Conservation (phyloP, 2,113 vertebrate genomes). For the Hippocampus comes region DNA sequence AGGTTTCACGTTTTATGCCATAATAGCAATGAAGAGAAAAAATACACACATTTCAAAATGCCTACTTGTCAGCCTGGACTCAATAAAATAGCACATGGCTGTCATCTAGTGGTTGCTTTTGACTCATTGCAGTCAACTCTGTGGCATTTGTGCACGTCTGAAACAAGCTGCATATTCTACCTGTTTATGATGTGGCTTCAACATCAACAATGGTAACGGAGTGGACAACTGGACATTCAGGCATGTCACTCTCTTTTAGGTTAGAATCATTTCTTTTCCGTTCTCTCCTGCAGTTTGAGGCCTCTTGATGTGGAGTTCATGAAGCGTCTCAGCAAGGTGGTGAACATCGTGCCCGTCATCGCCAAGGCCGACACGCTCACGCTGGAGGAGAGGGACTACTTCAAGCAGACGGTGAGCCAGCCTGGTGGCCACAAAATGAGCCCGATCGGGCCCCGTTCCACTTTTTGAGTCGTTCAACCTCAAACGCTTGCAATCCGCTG, state of each 20-base stretch:
- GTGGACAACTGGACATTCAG: too few species aligned
- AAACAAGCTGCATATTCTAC: neutral
- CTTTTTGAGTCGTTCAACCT: neutral
- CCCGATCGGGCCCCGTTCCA: neutral
- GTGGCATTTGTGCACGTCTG: neutral
- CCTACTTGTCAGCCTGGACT: neutral
- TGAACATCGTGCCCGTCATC: slow-evolving; percentile 96
- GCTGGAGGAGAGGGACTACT: slow-evolving; percentile 91
- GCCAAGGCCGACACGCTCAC: slow-evolving; percentile 95
- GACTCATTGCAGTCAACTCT: slow-evolving; percentile 6
- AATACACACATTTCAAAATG: too few species aligned
- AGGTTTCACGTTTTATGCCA: too few species aligned
- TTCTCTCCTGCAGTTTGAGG: slow-evolving; percentile 74
- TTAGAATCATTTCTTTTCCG: neutral
- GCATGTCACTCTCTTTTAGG: neutral
- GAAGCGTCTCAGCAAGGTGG: slow-evolving; percentile 95
- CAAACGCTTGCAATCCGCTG: neutral
- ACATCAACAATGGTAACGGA: neutral
- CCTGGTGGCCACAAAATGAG: neutral
- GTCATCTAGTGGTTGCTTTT: slow-evolving; percentile 42
- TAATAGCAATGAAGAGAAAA: too few species aligned
- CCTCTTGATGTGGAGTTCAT: slow-evolving; percentile 97
- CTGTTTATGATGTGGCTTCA: neutral
- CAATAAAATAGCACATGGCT: slow-evolving; percentile 13
- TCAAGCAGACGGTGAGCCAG: slow-evolving; percentile 85